Evolutionary conservation across 2,888 invertebrate genomes (phyloP).

Genomic region (Hirtodrosophila cameraria): DNA sequence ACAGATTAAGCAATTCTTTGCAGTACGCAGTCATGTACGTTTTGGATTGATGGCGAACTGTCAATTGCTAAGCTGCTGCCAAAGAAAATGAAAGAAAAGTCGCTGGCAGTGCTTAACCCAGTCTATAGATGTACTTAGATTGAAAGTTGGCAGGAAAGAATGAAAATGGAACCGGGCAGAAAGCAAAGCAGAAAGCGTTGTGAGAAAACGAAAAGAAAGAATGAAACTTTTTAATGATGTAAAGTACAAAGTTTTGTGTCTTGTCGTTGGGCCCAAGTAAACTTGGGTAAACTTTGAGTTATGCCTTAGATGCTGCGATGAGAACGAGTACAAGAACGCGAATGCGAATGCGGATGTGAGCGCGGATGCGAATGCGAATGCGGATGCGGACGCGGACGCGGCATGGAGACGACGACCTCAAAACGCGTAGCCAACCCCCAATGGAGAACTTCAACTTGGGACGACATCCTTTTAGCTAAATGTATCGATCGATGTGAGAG

Average conservation of each 20-base stretch:
- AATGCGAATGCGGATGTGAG: constrained; percentile 28
- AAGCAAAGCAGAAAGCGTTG: constrained; percentile 25
- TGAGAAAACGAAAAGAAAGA: constrained; percentile 62
- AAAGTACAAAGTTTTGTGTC: constrained; percentile 82
- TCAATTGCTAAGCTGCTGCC: constrained; percentile 67
- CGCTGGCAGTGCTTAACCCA: constrained; percentile 65
- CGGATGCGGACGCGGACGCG: constrained; percentile 14
- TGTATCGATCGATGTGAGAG: constrained; percentile 64
- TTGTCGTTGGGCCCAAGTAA: constrained; percentile 71
- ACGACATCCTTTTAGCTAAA: constrained; percentile 68
- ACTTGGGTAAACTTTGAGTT: constrained; percentile 79
- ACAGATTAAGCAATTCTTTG: constrained; percentile 60
- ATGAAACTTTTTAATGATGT: constrained; percentile 83
- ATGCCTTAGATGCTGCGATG: constrained; percentile 67
- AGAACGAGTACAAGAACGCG: too few relatives aligned
- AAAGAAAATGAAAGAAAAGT: constrained; percentile 24
- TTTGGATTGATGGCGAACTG: constrained; percentile 69
- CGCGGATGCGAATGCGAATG: constrained; percentile 12
- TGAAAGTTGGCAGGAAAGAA: constrained; percentile 45
- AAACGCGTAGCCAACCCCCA: constrained; percentile 45
- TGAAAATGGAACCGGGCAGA: constrained; percentile 19
- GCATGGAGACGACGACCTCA: constrained; percentile 65
- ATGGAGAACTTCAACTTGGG: constrained; percentile 27
- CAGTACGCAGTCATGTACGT: constrained; percentile 14
- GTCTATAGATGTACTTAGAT: constrained; percentile 61